Evolutionary conservation across 1,140 invertebrate genomes (phyloP).

Genomic region (Rhyacophila brunnea): DNA sequence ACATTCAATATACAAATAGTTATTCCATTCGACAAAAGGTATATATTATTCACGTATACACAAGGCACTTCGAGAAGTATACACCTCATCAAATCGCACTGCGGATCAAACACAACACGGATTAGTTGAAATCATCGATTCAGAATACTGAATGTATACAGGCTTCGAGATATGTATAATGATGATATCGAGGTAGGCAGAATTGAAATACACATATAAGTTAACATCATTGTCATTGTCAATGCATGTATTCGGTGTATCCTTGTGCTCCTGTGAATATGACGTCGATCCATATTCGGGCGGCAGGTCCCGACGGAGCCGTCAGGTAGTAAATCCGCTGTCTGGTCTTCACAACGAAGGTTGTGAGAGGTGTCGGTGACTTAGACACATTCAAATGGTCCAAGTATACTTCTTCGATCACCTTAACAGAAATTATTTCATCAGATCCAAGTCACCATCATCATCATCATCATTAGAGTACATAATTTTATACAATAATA

Average conservation of each 20-base stretch:
- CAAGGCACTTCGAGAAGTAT: neutral
- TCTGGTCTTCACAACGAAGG: conserved; percentile 95
- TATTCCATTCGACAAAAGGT: no score
- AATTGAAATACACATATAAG: neutral
- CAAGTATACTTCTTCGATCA: conserved; percentile 95
- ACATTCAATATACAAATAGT: no score
- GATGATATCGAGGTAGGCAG: neutral
- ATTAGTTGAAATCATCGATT: neutral
- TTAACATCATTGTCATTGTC: conserved; percentile 24
- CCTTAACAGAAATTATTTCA: no score
- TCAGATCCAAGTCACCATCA: no score
- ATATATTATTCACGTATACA: no score
- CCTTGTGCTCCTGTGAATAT: conserved; percentile 60
- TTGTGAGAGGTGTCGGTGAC: conserved; percentile 85
- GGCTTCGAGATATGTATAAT: neutral
- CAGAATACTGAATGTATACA: neutral
- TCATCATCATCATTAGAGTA: no score
- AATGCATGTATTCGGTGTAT: conserved; percentile 51
- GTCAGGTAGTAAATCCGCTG: conserved; percentile 88
- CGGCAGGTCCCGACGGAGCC: conserved; percentile 90
- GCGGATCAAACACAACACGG: neutral
- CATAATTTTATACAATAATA: no score
- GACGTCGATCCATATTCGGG: conserved; percentile 97
- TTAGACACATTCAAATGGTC: conserved; percentile 92
- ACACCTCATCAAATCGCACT: neutral